Evolutionary conservation across 2,113 vertebrate genomes (phyloP).

Genomic region (Zapornia atra): DNA sequence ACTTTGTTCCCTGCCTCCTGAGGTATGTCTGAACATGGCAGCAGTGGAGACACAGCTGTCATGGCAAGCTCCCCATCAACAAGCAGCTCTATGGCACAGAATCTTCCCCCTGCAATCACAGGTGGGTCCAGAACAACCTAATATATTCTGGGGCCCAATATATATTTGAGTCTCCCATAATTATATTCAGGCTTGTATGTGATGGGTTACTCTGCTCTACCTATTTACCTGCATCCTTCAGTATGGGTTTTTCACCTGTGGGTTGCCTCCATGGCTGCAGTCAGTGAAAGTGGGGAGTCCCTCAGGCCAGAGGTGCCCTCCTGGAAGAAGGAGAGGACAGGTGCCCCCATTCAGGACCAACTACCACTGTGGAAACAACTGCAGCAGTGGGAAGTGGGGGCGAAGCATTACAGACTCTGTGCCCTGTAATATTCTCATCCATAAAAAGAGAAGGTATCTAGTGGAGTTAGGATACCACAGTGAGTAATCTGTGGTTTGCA

Average conservation of each 20-base stretch:
- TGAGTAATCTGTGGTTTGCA: background rate
- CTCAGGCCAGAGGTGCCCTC: background rate
- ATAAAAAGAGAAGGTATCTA: background rate
- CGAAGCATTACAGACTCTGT: rapidly evolving
- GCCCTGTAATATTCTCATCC: background rate
- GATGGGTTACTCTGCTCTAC: background rate
- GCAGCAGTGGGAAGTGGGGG: background rate
- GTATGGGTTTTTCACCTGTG: background rate
- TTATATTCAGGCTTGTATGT: background rate
- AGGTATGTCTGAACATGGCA: background rate
- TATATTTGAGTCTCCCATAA: background rate
- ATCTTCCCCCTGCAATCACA: background rate
- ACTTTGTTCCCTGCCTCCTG: background rate
- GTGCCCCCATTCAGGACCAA: background rate
- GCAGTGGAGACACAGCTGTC: background rate
- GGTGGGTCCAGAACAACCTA: background rate
- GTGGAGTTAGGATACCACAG: background rate
- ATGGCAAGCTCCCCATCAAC: background rate
- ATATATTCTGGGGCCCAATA: background rate
- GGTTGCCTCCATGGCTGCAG: background rate
- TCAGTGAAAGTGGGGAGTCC: background rate
- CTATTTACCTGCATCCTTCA: background rate
- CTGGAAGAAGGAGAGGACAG: background rate
- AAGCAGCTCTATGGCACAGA: background rate
- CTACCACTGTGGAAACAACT: background rate